phyloP scores from a whole-genome alignment of 2,888 invertebrate genomes.

The Anorthoa munda region DNA sequence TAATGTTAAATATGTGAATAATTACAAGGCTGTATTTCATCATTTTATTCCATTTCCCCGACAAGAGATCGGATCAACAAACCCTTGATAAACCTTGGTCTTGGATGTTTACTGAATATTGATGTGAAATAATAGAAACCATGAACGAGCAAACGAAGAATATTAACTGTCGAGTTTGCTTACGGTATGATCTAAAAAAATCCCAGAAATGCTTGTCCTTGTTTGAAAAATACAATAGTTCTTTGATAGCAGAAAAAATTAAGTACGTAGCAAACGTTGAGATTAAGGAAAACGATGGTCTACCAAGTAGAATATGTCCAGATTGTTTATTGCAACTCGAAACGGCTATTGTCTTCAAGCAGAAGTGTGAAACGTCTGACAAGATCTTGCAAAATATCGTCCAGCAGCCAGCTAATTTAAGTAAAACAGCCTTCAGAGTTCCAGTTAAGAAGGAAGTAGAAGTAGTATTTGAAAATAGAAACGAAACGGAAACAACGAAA shows the following conservation, averaged over 20 bases:
- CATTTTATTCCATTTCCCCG: background rate
- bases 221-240: constrained; percentile 78
- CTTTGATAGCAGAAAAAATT: constrained; percentile 77
- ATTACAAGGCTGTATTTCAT: background rate
- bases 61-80: constrained; percentile 7
- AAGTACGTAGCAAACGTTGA: constrained; percentile 77
- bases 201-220: constrained; percentile 75
- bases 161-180: constrained; percentile 80
- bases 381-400: constrained; percentile 66
- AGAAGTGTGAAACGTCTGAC: constrained; percentile 81
- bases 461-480: constrained; percentile 5
- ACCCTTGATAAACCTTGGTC: background rate
- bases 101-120: background rate
- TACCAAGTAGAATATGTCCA: constrained; percentile 82
- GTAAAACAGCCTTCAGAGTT: constrained; percentile 27
- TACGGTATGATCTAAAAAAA: constrained; percentile 65
- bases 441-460: constrained; percentile 45
- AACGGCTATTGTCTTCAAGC: constrained; percentile 79
- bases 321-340: constrained; percentile 81
- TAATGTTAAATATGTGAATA: background rate
- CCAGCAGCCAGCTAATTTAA: constrained; percentile 25
- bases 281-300: constrained; percentile 78
- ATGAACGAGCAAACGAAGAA: constrained; percentile 69
- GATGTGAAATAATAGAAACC: constrained; percentile 16
- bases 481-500: constrained; percentile 2